Base-by-base conservation (phyloP, 2,888 invertebrate genomes). In the Acleris emargana region DNA sequence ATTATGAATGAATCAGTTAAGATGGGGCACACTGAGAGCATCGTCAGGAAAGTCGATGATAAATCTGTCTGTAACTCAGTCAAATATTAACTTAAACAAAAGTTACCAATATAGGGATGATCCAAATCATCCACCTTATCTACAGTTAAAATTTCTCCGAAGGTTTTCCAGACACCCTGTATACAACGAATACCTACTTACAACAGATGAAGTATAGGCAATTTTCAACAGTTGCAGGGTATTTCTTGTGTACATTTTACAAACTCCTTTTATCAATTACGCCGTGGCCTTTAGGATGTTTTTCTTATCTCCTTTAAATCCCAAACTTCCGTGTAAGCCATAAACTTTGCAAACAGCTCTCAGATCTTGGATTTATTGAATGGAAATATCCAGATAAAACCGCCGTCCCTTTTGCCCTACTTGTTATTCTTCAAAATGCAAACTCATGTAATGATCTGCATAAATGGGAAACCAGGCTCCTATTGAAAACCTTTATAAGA, bases 391-490 rank as follows among this genome's bases (percentile, higher is more conserved):
- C 60, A 25, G 64, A 60, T 66, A 60, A 66, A 57, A 66, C 55
- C 43, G 20, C 45, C 64, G 55, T 55, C 60, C 66, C 66, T 61
- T 64, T 66, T 61, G 51, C 66, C 66, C 66, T 57, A 66, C 66
- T 66, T 66, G 66, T 66, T 66, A 66, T 66, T 66, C 66, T 61
- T 61, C 60, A 66, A 66, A 66, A 66, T 66, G 66, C 66, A 66
- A 66, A 66, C 47, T 66, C 66, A 66, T 66, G 66, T 66, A 66
- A 66, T 66, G 66, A 66, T 66, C 60, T 66, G 66, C 66, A 61
- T 66, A 61, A 66, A 66, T 45, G 60, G 60, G 61, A 57, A 66
- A 63, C 60, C 61, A 61, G 55, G 52, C 54, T 64, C 50, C 66
- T 66, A 66, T 66, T 66, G 66, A 61, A 61, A 66, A 61, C 66